Evolutionary conservation across 2,888 invertebrate genomes (phyloP), one percentile per base, ranked within the genome.

Genomic region (Ophioninae sp.): DNA sequence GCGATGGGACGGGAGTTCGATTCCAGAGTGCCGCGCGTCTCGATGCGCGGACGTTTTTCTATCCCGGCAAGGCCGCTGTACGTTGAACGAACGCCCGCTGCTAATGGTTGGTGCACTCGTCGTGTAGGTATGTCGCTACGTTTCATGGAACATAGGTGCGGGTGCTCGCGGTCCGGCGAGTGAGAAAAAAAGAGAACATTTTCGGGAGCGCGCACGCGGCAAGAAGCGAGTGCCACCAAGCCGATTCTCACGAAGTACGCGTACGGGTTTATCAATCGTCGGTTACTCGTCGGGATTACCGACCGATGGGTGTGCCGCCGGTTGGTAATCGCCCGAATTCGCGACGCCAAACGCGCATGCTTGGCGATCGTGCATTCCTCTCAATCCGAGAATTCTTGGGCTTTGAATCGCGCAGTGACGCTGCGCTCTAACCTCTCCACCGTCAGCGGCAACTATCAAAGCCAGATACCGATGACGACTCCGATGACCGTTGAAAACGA

Each of bases 331-430:
- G 50, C 50, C 3, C 0, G 50, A 2, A 17, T 50, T 50, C 17
- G 8, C 10, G 30, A 30, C 30, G 2, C 17, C 50, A 17, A 50
- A 50, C 6, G 6, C 50, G 41, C 7, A 13, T 50, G 13, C 44
- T 5, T 50, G 44, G 13, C 10, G 13, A 50, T 3, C 44, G 44
- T 2, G 13, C 44, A 50, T 50, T 50, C 44, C 0, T 50, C 44
- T 50, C 13, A 0, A 50, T 10, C 13, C 17, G 13, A 13, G n/a
- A 23, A 68, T 75, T 50, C 37, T 57, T 56, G 17, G 57, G 23
- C n/a, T 57, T 74, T 81, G 80, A 75, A 56, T 80, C 69, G 62
- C 73, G 68, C 41, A 69, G 75, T 65, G n/a, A 57, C 59, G 56
- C 13, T n/a, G 13, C 10, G 39, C 59, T 59, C 67, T n/a, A 44